Evolutionary conservation across 2,113 vertebrate species (phyloP).

Genomic region (Anas platyrhynchos): DNA sequence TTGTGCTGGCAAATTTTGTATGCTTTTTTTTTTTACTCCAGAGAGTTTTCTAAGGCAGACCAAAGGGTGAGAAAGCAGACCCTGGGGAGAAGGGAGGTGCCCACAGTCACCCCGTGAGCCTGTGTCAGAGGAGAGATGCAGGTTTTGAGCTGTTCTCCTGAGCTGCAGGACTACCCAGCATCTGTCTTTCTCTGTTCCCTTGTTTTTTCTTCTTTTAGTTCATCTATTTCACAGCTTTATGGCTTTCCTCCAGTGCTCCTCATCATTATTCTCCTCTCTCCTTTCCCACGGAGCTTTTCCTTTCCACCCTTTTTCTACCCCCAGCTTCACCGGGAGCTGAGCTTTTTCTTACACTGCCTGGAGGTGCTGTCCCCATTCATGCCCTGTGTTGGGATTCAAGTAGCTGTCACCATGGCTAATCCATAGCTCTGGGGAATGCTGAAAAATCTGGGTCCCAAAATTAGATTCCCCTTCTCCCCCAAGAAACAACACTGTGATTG

Average conservation of each 20-base stretch:
- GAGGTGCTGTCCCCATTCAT: accelerated
- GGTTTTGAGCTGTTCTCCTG: accelerated
- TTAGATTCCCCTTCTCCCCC: neutral
- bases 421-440: neutral
- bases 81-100: neutral
- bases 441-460: neutral
- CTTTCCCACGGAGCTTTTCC: neutral
- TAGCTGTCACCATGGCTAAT: accelerated
- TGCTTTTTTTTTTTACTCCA: neutral
- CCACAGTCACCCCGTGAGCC: accelerated
- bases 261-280: accelerated
- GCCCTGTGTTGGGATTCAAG: neutral
- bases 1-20: accelerated
- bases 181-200: neutral
- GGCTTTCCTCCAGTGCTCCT: neutral
- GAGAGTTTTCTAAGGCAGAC: neutral
- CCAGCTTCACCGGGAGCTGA: neutral
- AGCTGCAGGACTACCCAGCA: neutral
- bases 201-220: neutral
- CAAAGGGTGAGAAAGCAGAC: neutral
- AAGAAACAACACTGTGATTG: neutral
- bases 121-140: neutral
- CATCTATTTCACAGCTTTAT: neutral
- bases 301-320: neutral
- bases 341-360: neutral